Percentiles rank a stretch among this genome's conserved stretches.
Evolutionary conservation across 2,888 invertebrate genomes (phyloP).

Genomic region (Brachyptera risi): DNA sequence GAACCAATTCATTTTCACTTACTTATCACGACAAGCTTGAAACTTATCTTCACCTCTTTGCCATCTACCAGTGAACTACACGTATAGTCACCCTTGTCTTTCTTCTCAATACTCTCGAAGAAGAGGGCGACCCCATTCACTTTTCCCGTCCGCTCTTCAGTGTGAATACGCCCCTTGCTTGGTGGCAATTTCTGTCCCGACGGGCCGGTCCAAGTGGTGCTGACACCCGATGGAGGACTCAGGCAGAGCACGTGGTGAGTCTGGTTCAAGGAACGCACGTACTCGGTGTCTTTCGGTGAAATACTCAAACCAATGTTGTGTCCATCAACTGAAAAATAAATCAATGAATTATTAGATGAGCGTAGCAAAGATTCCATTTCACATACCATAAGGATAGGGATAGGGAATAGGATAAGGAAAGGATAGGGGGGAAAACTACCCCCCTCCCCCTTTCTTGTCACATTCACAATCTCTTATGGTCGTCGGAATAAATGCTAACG

Average conservation of each 20-base stretch:
- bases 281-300: background rate
- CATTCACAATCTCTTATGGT: too few species aligned
- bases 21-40: constrained; percentile 39
- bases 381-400: too few species aligned
- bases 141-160: background rate
- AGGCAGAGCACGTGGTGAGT: constrained; percentile 1
- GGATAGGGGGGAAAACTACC: too few species aligned
- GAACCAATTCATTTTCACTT: constrained; percentile 34
- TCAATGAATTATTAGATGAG: too few species aligned
- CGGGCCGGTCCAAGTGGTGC: background rate
- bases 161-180: constrained; percentile 7
- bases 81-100: constrained; percentile 50
- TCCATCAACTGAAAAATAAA: background rate
- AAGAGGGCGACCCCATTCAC: constrained; percentile 42
- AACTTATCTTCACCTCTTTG: constrained; percentile 34
- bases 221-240: background rate
- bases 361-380: too few species aligned
- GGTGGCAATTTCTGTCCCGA: background rate
- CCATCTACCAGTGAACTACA: constrained; percentile 43
- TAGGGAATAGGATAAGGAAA: too few species aligned
- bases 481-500: too few species aligned
- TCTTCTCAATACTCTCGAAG: constrained; percentile 46
- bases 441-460: too few species aligned
- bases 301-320: background rate
- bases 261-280: background rate